phyloP scores from a whole-genome alignment of 2,113 vertebrate species.

The Canis aureus region DNA sequence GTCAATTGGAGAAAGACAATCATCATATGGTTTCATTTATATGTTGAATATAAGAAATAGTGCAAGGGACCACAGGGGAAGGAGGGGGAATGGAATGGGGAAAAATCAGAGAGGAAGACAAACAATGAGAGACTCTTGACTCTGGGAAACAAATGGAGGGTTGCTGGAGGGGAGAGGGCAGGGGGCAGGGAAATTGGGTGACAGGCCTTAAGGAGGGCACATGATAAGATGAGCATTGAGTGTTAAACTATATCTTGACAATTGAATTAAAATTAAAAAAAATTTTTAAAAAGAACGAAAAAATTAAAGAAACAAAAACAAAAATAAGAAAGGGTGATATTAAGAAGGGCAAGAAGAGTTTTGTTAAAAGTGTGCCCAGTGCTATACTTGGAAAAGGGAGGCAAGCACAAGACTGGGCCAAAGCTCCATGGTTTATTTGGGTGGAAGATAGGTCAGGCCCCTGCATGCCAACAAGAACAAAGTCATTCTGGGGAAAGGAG shows the following conservation, averaged over 20 bases:
- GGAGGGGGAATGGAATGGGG: not conserved
- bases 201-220: not conserved
- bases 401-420: slow-evolving; percentile 93
- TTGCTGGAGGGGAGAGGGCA: not conserved
- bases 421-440: slow-evolving; percentile 93
- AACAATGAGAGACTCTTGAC: not conserved
- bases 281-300: not conserved
- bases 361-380: slow-evolving; percentile 93
- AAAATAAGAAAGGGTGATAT: slow-evolving; percentile 87
- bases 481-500: slow-evolving; percentile 92
- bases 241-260: not conserved
- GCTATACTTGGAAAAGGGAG: slow-evolving; percentile 91
- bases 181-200: not conserved
- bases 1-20: not conserved
- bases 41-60: not conserved
- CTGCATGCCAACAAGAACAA: slow-evolving; percentile 92
- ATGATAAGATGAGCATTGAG: not conserved
- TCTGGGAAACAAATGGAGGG: not conserved
- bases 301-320: not conserved
- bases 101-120: not conserved
- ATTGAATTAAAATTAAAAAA: not conserved
- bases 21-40: not conserved
- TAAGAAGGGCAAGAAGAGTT: slow-evolving; percentile 94
- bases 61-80: not conserved
- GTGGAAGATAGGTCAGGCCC: slow-evolving; percentile 91